Conservation (phyloP, 2,113 vertebrate species). For the Aegithalos caudatus region DNA sequence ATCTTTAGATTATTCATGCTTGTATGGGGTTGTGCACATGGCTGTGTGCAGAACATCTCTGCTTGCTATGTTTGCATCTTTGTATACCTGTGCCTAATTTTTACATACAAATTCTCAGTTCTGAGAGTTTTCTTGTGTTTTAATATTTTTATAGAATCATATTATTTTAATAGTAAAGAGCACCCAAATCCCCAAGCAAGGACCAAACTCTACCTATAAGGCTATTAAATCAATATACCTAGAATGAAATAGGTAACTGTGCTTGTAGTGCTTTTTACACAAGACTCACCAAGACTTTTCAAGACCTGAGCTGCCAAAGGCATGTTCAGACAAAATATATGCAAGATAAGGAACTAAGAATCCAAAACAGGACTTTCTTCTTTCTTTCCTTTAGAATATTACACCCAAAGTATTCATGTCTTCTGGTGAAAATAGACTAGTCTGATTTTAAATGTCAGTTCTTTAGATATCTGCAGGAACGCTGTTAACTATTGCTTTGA, state of each 20-base stretch:
- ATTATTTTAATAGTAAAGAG: neutral
- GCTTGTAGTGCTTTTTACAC: neutral
- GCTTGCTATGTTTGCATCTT: neutral
- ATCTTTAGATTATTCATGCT: neutral
- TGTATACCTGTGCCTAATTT: neutral
- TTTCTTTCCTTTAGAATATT: neutral
- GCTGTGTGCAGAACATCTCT: neutral
- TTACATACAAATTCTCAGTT: neutral
- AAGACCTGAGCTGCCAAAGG: neutral
- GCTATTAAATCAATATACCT: constrained; percentile 28
- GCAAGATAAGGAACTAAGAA: neutral
- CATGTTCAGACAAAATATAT: neutral
- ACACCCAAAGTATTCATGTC: neutral
- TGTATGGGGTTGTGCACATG: neutral
- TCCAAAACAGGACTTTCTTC: neutral
- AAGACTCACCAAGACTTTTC: neutral
- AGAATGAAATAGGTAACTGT: neutral
- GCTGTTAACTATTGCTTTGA: neutral
- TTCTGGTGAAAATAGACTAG: neutral
- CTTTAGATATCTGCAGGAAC: neutral
- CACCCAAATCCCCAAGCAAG: neutral
- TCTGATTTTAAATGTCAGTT: neutral
- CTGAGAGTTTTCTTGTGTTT: neutral
- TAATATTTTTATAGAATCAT: neutral
- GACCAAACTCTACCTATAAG: neutral